These are phyloP conservation scores for Scelioninae gen. 1 DNA, from an alignment of 2,888 invertebrate species.

Conservation along the genomic window DNA sequence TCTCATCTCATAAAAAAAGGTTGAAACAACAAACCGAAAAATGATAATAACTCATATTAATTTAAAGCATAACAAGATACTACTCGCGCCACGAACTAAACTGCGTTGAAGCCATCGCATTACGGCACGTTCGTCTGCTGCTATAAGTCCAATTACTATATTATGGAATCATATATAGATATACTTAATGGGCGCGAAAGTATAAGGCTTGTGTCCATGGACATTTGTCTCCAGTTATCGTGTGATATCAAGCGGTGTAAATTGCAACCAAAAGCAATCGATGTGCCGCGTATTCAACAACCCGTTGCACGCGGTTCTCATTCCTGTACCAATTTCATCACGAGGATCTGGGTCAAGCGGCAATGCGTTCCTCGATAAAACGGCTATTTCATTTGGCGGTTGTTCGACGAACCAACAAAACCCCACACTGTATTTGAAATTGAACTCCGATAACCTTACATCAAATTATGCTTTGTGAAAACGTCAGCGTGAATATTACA, in stretches of 20 bases:
- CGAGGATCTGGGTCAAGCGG: conserved; percentile 66
- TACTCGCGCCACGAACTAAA: no score
- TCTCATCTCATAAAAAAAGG: no score
- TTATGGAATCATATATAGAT: conserved; percentile 11
- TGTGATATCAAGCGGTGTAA: conserved; percentile 59
- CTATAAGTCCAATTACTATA: conserved; percentile 17
- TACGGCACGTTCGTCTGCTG: neutral
- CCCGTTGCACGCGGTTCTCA: conserved; percentile 49
- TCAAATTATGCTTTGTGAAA: conserved; percentile 51
- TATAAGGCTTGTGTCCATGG: conserved; percentile 38
- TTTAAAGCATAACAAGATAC: no score
- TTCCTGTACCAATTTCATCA: conserved; percentile 65
- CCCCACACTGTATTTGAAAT: conserved; percentile 57
- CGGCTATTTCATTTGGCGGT: conserved; percentile 66
- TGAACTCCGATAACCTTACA: conserved; percentile 50
- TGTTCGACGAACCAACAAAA: conserved; percentile 61
- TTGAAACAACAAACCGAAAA: no score
- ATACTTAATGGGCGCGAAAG: conserved; percentile 25
- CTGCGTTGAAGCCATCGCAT: neutral
- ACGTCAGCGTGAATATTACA: conserved; percentile 40
- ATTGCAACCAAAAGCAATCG: conserved; percentile 63
- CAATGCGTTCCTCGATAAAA: conserved; percentile 61
- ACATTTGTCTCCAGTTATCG: conserved; percentile 57
- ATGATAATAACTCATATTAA: no score
- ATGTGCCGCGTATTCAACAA: conserved; percentile 60